Evolutionary conservation across 2,888 invertebrate genomes (phyloP).

Genomic region (Julus scanicus): DNA sequence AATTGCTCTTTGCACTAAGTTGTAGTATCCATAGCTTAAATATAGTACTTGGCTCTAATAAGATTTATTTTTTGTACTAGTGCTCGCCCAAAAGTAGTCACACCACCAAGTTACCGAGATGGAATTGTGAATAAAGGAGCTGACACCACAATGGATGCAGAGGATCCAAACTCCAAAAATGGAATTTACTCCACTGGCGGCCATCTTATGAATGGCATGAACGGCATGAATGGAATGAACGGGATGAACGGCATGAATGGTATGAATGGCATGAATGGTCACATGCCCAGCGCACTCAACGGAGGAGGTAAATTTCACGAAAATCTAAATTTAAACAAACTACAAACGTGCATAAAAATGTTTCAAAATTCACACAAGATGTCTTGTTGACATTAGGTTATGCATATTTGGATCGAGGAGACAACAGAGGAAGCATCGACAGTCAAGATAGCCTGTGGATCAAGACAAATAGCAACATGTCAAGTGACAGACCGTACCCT

Average conservation of each 20-base stretch:
- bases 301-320: slow-evolving; percentile 54
- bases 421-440: slow-evolving; percentile 94
- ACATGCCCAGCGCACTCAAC: slow-evolving; percentile 55
- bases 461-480: slow-evolving; percentile 81
- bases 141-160: slow-evolving; percentile 88
- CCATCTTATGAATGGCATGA: slow-evolving; percentile 59
- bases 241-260: slow-evolving; percentile 44
- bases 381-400: slow-evolving; percentile 54
- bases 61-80: slow-evolving; percentile 63
- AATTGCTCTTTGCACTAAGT: background rate
- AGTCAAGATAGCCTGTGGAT: slow-evolving; percentile 95
- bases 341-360: too few species aligned
- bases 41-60: too few species aligned
- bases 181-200: slow-evolving; percentile 72
- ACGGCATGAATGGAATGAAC: background rate
- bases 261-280: slow-evolving; percentile 58
- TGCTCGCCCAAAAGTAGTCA: slow-evolving; percentile 60
- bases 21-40: background rate
- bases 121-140: slow-evolving; percentile 92
- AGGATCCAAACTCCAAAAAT: slow-evolving; percentile 80
- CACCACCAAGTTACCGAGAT: slow-evolving; percentile 85
- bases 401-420: slow-evolving; percentile 77
- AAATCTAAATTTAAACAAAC: background rate
- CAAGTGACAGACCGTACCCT: slow-evolving; percentile 58
- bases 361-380: too few species aligned